Percentiles rank a stretch among this genome's conserved stretches.
Conservation (phyloP, 1,140 invertebrate genomes). For the Notospermus geniculatus region DNA sequence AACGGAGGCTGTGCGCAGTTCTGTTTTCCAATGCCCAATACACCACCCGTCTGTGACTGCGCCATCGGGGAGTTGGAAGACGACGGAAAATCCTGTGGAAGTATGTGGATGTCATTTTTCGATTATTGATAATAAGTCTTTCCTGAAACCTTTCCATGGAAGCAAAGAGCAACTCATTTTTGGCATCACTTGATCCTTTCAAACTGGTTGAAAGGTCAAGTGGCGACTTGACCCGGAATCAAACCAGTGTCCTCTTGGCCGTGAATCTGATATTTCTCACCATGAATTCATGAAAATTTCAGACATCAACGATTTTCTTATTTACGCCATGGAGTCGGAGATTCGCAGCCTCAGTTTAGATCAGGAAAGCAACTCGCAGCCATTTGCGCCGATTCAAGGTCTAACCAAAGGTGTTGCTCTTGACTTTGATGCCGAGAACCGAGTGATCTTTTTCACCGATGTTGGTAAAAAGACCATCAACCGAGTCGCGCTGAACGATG, state of each 20-base stretch:
- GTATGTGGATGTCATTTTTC: slow-evolving; percentile 30
- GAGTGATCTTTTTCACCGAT: slow-evolving; percentile 70
- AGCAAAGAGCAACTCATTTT: too few relatives aligned
- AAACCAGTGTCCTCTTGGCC: too few relatives aligned
- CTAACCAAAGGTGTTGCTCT: slow-evolving; percentile 38
- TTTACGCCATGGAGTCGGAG: slow-evolving; percentile 89
- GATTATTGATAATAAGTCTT: too few relatives aligned
- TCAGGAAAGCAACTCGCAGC: slow-evolving; percentile 73
- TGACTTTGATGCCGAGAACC: slow-evolving; percentile 49
- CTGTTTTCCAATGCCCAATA: slow-evolving; percentile 84
- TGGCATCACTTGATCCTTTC: too few relatives aligned
- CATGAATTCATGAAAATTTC: slow-evolving; percentile 44
- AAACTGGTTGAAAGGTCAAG: too few relatives aligned
- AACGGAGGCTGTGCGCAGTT: slow-evolving; percentile 89
- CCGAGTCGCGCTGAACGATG: slow-evolving; percentile 16
- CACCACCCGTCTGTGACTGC: slow-evolving; percentile 75
- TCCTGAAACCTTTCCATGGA: too few relatives aligned
- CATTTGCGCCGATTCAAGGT: slow-evolving; percentile 69
- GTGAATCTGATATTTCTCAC: too few relatives aligned
- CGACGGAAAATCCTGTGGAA: slow-evolving; percentile 66
- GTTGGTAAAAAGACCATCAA: slow-evolving; percentile 36
- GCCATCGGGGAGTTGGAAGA: slow-evolving; percentile 75
- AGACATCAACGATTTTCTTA: slow-evolving; percentile 79
- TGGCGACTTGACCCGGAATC: too few relatives aligned
- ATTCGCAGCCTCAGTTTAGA: slow-evolving; percentile 82